Evolutionary conservation across 2,888 invertebrate species (phyloP).

Genomic region (Amphipoea oculea): DNA sequence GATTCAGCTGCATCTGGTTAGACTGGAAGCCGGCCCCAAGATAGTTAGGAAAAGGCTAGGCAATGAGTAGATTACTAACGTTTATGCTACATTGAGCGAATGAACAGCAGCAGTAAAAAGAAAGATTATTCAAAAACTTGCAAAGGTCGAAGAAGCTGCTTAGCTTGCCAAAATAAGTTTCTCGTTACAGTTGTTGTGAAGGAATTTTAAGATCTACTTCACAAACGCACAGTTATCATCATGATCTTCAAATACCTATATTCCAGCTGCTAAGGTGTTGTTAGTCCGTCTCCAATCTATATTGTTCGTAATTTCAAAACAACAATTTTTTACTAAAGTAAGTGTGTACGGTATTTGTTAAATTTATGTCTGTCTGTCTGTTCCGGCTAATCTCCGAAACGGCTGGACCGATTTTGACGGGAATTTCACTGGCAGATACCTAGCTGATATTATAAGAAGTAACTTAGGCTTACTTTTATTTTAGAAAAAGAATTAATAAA

Average conservation of each 20-base stretch:
- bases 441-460: too few relatives aligned
- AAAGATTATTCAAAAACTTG: not conserved
- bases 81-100: not conserved
- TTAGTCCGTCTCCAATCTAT: not conserved
- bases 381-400: too few relatives aligned
- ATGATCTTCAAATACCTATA: not conserved
- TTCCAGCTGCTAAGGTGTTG: not conserved
- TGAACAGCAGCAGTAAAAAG: not conserved
- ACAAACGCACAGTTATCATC: not conserved
- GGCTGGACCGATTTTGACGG: too few relatives aligned
- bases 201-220: not conserved
- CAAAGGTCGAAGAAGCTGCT: not conserved
- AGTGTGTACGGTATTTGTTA: too few relatives aligned
- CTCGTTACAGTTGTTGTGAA: not conserved
- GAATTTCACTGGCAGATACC: too few relatives aligned
- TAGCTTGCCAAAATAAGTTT: not conserved
- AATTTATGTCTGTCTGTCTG: too few relatives aligned
- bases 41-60: not conserved
- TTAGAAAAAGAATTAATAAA: too few relatives aligned
- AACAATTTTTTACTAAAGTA: too few relatives aligned
- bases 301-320: too few relatives aligned
- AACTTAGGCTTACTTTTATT: too few relatives aligned
- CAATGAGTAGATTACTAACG: not conserved
- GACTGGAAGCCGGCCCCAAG: not conserved
- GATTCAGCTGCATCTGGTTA: not conserved